Percentiles rank a stretch among this genome's conserved stretches.
phyloP scores from a whole-genome alignment of 2,888 invertebrate genomes.

The Dryadula phaetusa region DNA sequence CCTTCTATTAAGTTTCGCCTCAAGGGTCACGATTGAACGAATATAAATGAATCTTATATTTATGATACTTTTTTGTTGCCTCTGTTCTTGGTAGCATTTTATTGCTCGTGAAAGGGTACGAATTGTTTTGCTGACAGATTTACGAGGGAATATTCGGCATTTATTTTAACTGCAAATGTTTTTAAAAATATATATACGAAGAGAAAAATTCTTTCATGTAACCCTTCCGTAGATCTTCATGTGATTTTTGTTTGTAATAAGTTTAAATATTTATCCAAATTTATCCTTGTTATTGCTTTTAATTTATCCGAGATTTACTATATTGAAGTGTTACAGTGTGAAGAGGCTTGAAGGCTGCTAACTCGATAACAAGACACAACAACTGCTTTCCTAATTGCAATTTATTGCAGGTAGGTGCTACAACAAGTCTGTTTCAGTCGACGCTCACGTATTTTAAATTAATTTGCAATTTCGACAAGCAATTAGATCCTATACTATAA shows the following conservation, averaged over 20 bases:
- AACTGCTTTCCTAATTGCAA: conserved; percentile 83
- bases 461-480: conserved; percentile 75
- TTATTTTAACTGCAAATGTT: conserved; percentile 78
- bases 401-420: conserved; percentile 84
- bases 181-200: conserved; percentile 50
- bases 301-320: conserved; percentile 64
- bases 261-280: not conserved
- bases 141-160: conserved; percentile 81
- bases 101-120: conserved; percentile 84
- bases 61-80: conserved; percentile 80
- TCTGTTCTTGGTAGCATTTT: conserved; percentile 80
- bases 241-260: not conserved
- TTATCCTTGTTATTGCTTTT: conserved; percentile 54
- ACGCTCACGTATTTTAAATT: conserved; percentile 82
- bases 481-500: conserved; percentile 60
- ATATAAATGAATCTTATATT: conserved; percentile 84
- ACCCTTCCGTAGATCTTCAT: not conserved
- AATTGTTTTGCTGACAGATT: conserved; percentile 84
- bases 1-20: conserved; percentile 62
- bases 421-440: conserved; percentile 78
- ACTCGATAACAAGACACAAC: conserved; percentile 84
- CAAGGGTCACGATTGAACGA: conserved; percentile 75
- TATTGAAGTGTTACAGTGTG: conserved; percentile 65
- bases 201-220: not conserved
- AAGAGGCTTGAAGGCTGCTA: conserved; percentile 76